Evolutionary conservation across 2,888 invertebrate genomes (phyloP).

Genomic region (Andrena bicolor): DNA sequence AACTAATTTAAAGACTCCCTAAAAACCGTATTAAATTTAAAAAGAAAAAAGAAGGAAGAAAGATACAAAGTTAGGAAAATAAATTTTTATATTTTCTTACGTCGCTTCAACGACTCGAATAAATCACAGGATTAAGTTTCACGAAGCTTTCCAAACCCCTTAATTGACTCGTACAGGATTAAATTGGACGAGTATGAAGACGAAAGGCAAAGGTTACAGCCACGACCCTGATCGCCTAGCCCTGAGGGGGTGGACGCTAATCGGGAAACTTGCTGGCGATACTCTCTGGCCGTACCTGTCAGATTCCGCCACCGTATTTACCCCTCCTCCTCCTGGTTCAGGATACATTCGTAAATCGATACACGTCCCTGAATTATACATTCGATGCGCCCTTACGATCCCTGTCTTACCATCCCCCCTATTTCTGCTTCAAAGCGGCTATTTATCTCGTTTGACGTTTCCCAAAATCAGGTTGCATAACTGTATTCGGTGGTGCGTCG

Average conservation of each 20-base stretch:
- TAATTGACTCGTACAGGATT: conserved; percentile 32
- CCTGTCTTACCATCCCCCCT: not conserved
- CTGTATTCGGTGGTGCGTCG: not conserved
- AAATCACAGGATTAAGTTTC: not conserved
- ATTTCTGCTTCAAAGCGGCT: not conserved
- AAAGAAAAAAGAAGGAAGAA: no score
- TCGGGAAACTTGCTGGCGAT: conserved; percentile 39
- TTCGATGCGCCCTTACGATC: conserved; percentile 12
- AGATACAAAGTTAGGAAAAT: no score
- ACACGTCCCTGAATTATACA: conserved; percentile 42
- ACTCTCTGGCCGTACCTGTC: conserved; percentile 19
- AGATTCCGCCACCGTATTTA: conserved; percentile 38
- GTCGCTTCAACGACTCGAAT: no score
- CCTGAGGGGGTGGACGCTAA: conserved; percentile 12
- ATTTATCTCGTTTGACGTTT: conserved; percentile 17
- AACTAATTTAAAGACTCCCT: no score
- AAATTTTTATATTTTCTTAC: no score
- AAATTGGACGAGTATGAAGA: conserved; percentile 30
- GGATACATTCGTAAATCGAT: conserved; percentile 39
- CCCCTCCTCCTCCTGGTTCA: not conserved
- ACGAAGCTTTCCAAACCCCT: conserved; percentile 7
- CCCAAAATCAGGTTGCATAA: not conserved
- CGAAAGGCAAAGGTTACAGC: conserved; percentile 35
- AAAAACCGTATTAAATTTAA: no score
- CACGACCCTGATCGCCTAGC: conserved; percentile 19